Conservation (phyloP, 2,113 vertebrate genomes). For the Planiliza haematocheilus region DNA sequence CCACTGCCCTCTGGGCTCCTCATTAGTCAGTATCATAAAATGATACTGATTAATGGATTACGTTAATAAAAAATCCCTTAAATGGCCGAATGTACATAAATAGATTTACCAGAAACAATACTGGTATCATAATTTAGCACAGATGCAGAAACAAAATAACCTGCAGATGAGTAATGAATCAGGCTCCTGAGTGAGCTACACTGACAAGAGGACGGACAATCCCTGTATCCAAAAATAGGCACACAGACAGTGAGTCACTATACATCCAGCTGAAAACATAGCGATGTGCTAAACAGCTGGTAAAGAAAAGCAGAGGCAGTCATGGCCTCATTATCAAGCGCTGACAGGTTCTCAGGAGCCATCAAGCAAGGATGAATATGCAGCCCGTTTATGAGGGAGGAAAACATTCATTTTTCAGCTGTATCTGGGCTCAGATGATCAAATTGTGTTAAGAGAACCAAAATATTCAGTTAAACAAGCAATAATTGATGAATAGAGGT, state of each 20-base stretch:
- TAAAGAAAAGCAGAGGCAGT: slow-evolving; percentile 46
- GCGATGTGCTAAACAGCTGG: slow-evolving; percentile 54
- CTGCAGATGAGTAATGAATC: neutral
- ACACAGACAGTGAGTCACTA: slow-evolving; percentile 9
- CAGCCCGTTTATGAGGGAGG: neutral
- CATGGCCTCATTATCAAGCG: slow-evolving; percentile 40
- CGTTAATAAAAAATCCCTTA: slow-evolving; percentile 1
- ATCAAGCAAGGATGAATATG: slow-evolving; percentile 18
- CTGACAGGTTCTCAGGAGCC: slow-evolving; percentile 37
- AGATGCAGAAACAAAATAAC: slow-evolving; percentile 16
- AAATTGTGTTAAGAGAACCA: neutral
- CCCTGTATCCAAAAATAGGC: slow-evolving; percentile 32
- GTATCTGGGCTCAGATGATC: neutral
- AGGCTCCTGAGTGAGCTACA: slow-evolving; percentile 11
- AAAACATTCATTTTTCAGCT: slow-evolving; percentile 1
- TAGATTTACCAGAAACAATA: slow-evolving; percentile 17
- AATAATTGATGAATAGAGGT: neutral
- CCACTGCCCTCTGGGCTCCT: neutral
- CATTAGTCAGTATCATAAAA: slow-evolving; percentile 39
- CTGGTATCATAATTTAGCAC: slow-evolving; percentile 9
- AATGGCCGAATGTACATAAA: neutral
- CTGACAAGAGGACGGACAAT: slow-evolving; percentile 11
- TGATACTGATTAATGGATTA: slow-evolving; percentile 42
- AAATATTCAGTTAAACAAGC: neutral
- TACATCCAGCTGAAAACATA: slow-evolving; percentile 28